These are phyloP conservation scores for Leontopithecus rosalia DNA, from an alignment of 2,797 vertebrate species.

Conservation along the genomic window DNA sequence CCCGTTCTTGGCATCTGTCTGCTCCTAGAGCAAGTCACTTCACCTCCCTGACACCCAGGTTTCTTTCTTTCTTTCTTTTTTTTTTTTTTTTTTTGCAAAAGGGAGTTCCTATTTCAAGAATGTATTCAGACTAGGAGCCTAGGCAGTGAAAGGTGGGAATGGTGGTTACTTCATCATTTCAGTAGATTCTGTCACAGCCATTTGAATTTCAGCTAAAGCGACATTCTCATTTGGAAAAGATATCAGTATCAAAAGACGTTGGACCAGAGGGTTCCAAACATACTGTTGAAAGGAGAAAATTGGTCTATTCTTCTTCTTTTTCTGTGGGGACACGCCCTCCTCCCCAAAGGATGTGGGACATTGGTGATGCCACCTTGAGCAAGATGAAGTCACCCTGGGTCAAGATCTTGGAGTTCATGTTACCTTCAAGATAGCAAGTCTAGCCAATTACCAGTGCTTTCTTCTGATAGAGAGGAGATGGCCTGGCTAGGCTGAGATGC, in stretches of 20 bases:
- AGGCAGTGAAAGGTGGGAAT: background rate
- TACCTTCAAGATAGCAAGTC: background rate
- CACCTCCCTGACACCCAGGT: background rate
- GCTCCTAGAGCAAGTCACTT: background rate
- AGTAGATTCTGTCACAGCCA: background rate
- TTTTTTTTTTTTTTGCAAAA: background rate
- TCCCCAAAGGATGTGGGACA: background rate
- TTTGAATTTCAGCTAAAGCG: background rate
- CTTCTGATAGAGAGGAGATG: background rate
- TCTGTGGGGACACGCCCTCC: background rate
- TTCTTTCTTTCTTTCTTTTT: no score
- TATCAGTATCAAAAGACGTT: background rate
- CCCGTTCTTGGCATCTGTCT: background rate
- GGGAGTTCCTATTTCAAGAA: background rate
- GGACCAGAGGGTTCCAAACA: background rate
- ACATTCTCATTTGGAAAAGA: background rate
- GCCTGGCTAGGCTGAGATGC: background rate
- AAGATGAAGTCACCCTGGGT: background rate
- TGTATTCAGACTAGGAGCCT: background rate
- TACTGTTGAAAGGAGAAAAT: background rate
- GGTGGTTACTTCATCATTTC: background rate
- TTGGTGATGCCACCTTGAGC: background rate
- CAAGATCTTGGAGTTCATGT: background rate
- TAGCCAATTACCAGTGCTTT: background rate
- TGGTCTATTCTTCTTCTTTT: background rate